Conservation (phyloP, 1,140 invertebrate genomes). For the Palaemon carinicauda region DNA sequence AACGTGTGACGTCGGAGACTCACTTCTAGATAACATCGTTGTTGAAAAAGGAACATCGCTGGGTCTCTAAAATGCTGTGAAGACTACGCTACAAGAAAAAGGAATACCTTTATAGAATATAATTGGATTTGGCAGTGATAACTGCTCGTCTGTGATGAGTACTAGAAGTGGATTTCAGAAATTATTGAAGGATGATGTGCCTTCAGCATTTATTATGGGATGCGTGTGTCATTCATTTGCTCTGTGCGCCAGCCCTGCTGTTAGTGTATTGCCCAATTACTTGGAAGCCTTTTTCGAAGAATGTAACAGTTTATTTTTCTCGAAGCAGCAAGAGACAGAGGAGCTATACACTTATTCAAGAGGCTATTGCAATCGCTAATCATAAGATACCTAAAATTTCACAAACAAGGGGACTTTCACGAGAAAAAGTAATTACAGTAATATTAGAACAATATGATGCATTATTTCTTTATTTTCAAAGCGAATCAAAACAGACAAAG, state of each 20-base stretch:
- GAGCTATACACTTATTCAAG: not conserved
- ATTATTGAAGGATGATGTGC: not conserved
- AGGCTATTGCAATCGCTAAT: not conserved
- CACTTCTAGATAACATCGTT: too few species aligned
- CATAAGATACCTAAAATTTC: constrained; percentile 16
- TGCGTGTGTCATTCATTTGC: constrained; percentile 25
- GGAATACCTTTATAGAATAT: constrained; percentile 15
- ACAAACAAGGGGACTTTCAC: too few species aligned
- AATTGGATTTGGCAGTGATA: not conserved
- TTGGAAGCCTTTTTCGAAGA: not conserved
- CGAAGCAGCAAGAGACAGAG: not conserved
- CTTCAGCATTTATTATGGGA: not conserved
- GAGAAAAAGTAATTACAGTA: constrained; percentile 2
- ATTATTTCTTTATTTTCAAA: too few species aligned
- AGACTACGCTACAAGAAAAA: too few species aligned
- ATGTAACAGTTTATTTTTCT: not conserved
- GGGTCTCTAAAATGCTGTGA: too few species aligned
- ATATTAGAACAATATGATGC: not conserved
- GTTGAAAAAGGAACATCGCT: too few species aligned
- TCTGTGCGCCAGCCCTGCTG: not conserved
- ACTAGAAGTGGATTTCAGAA: not conserved
- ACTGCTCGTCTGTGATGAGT: constrained; percentile 6
- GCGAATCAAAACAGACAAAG: too few species aligned
- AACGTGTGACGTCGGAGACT: too few species aligned
- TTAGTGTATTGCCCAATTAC: not conserved